Evolutionary conservation across 2,113 vertebrate species (phyloP), one percentile per base, ranked within the genome.

Genomic region (Lagopus leucura): DNA sequence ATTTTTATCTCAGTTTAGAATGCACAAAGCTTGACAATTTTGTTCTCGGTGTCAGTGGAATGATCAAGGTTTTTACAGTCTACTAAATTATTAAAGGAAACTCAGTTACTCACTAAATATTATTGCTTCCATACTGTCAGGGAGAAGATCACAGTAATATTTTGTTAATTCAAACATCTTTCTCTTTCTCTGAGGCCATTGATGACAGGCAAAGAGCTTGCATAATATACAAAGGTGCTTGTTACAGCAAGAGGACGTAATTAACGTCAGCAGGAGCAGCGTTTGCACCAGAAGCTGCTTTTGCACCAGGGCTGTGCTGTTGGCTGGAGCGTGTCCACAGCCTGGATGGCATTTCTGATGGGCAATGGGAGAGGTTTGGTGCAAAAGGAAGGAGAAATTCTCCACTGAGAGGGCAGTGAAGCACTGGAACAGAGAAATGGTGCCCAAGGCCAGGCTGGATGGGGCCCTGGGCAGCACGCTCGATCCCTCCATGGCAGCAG

Each of bases 141-240:
- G 50, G 74, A 80, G 84, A 54, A 71, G 95, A 97, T 97, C 96
- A 97, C 96, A 97, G 96, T 76, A 94, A 95, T 95, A 65, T 96
- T 97, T 96, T 97, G 96, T 97, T 97, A 88, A 21, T 93, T 93
- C 95, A 92, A 34, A 75, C 87, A 55, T 94, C 82, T 73, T 80
- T 48, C 65, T 77, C 72, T 69, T 89, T 79, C 87, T 93, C 95
- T 11, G 67, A 79, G 93, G 94, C 90, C 78, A 80, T 1, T 10
- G 72, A 32, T 82, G 91, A 96, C 48, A 81, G 95, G 91, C 58
- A 64, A 91, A 95, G 92, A 4, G 3, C 74, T 92, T 10, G 24
- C 45, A 20, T 76, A 85, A 11, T 79, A 63, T 70, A 67, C 78
- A 20, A 18, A 82, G 96, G 91, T 66, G 91, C 92, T 95, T 9